Base-by-base conservation (phyloP, 2,888 invertebrate genomes). In the Caenorhabditis japonica region DNA sequence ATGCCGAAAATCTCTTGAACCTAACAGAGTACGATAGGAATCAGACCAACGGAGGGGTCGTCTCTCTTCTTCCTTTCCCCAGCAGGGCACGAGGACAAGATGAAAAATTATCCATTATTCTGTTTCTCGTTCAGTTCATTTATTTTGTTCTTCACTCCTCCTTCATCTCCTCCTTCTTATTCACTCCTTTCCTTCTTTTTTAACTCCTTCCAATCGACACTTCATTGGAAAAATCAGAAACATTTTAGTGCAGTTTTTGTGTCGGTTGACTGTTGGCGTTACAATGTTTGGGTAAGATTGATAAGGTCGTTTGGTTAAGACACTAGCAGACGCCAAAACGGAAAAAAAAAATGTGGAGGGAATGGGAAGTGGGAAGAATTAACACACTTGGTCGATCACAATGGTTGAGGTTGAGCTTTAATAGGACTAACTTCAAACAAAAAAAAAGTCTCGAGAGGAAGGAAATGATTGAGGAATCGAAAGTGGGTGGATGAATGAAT, bases 71-170 rank as follows among this genome's bases (percentile, higher is more conserved):
- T 17, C 21, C 19, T 46, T 41, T 10, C 56, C 36, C 30, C 64
- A 55, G 64, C 68, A 52, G 51, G 59, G 68, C 59, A 68, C 59
- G 59, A 68, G 55, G 62, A 62, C 62, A 46, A 73, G 66, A 73
- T 73, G 73, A 73, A 73, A 73, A 73, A 73, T 73, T 73, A 73
- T 73, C 73, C 73, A 73, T 73, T 73, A 73, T 73, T 73, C 73
- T 55, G 33, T 55, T 60, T 66, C 55, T 56, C 61, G 71, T 56
- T 34, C 46, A 62, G 58, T 62, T 51, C 58, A 51, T 70, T 25
- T 51, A 36, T 55, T 33, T 38, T 55, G 36, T 12, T 46, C 19
- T 33, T 23, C 17, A 47, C 12, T 44, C 38, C 33, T 46, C 12
- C 19, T 56, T 66, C 66, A 39, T 27, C n/a, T n/a, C n/a, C n/a